These are phyloP conservation scores for Lagorchestes hirsutus DNA, from an alignment of 2,797 vertebrate genomes.

Conservation along the genomic window DNA sequence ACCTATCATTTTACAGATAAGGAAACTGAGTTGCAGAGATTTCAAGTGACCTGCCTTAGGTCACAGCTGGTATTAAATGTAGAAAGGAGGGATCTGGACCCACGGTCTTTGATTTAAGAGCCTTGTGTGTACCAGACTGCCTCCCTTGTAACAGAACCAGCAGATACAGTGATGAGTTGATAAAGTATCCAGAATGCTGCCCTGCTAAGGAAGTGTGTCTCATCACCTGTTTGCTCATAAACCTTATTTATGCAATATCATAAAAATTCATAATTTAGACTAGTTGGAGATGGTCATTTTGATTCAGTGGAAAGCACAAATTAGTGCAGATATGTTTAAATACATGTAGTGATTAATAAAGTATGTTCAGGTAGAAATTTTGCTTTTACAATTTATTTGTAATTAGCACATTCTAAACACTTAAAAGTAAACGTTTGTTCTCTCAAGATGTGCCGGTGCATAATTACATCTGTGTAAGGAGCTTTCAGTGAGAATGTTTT, in stretches of 20 bases:
- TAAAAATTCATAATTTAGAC: not conserved
- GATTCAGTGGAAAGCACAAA: not conserved
- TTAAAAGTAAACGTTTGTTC: not conserved
- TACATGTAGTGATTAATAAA: too few species aligned
- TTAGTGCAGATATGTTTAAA: not conserved
- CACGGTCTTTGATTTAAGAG: not conserved
- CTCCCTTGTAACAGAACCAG: not conserved
- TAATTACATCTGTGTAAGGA: not conserved
- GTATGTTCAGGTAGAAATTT: too few species aligned
- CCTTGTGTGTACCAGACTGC: not conserved
- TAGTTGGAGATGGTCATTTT: not conserved
- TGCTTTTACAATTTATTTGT: too few species aligned
- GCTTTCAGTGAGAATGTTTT: too few species aligned
- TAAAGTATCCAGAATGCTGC: not conserved
- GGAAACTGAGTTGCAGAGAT: too few species aligned
- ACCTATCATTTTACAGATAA: too few species aligned
- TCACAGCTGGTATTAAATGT: too few species aligned
- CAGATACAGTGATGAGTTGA: not conserved
- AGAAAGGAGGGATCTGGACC: too few species aligned
- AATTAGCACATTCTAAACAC: too few species aligned
- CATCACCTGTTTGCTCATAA: not conserved
- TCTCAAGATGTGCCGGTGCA: not conserved
- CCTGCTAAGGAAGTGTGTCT: not conserved
- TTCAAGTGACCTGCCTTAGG: too few species aligned
- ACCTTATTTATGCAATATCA: not conserved